phyloP scores from a whole-genome alignment of 2,888 invertebrate species.

The Salticus scenicus region DNA sequence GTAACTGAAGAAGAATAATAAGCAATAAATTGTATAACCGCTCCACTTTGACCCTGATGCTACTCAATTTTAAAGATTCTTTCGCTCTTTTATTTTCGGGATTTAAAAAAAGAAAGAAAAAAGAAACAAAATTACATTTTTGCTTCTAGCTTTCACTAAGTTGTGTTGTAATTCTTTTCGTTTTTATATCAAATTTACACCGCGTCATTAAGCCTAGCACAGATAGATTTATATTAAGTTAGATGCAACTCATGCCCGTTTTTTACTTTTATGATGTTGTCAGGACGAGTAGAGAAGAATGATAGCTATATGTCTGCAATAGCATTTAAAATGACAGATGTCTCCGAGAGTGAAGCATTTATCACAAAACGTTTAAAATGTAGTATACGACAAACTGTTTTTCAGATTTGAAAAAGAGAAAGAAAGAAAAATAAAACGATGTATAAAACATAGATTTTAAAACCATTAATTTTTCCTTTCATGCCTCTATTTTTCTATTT shows the following conservation, averaged over 20 bases:
- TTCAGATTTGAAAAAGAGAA: no score
- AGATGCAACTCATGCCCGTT: background rate
- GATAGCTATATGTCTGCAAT: background rate
- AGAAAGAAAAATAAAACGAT: no score
- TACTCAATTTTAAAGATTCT: conserved; percentile 48
- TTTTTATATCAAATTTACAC: background rate
- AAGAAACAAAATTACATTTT: background rate
- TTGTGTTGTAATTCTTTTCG: background rate
- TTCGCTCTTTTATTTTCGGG: background rate
- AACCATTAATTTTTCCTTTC: no score
- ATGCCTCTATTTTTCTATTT: no score
- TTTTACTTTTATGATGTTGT: background rate
- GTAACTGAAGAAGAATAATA: background rate
- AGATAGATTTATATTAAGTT: background rate
- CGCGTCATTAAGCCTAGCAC: background rate
- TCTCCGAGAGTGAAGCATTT: background rate
- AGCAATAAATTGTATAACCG: conserved; percentile 11
- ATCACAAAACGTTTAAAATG: background rate
- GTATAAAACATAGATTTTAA: no score
- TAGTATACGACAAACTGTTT: no score
- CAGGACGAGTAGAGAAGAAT: background rate
- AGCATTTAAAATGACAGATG: background rate
- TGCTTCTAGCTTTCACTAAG: background rate
- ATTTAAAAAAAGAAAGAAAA: background rate
- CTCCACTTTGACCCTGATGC: conserved; percentile 14